Conservation (phyloP, 2,888 invertebrate genomes). For the Acanthosoma haemorrhoidale region DNA sequence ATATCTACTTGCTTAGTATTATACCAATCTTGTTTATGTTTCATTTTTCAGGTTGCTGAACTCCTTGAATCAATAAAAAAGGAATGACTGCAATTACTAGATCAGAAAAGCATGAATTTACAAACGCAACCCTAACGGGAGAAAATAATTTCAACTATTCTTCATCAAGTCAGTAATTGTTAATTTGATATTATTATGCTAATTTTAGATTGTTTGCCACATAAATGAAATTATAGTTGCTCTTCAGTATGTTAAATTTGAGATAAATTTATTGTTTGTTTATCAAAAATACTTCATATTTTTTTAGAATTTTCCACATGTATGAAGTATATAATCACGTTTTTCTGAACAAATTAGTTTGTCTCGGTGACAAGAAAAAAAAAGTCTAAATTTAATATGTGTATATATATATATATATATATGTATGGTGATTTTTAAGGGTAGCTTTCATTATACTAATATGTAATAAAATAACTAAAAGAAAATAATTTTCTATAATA, state of each 20-base stretch:
- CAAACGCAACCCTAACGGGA: slow-evolving; percentile 67
- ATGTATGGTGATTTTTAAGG: too few species aligned
- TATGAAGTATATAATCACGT: neutral
- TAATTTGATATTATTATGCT: slow-evolving; percentile 41
- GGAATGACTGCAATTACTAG: slow-evolving; percentile 69
- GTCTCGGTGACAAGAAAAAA: neutral
- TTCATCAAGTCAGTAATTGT: slow-evolving; percentile 61
- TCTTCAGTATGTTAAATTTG: neutral
- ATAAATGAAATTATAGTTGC: neutral
- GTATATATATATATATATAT: too few species aligned
- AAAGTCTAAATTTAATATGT: too few species aligned
- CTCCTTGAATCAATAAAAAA: slow-evolving; percentile 70
- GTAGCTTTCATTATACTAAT: too few species aligned
- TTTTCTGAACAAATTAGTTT: neutral
- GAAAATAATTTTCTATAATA: too few species aligned
- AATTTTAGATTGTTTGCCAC: neutral
- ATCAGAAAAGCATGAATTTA: slow-evolving; percentile 74
- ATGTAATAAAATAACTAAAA: too few species aligned
- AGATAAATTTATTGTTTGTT: neutral
- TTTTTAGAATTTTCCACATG: neutral
- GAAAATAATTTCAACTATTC: slow-evolving; percentile 68
- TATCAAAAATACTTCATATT: neutral
- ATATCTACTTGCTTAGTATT: too few species aligned
- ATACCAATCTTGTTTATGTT: too few species aligned
- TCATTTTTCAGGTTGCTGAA: slow-evolving; percentile 64